These are phyloP conservation scores for Drosophila longiperda DNA, from an alignment of 2,888 invertebrate genomes.

Conservation along the genomic window DNA sequence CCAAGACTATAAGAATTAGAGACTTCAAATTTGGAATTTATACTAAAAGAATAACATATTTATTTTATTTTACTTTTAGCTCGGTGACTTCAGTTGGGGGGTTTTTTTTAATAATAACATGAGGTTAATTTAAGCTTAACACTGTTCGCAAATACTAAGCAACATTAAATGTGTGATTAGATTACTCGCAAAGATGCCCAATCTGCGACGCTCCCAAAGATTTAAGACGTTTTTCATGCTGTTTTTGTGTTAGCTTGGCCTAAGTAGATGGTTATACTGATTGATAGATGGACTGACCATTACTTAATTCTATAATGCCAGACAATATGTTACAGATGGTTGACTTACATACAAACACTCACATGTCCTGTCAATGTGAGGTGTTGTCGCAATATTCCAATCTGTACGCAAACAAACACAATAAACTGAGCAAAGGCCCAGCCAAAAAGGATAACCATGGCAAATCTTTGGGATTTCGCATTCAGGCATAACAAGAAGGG, in stretches of 20 bases:
- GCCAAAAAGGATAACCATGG: conserved; percentile 25
- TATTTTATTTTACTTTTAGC: neutral
- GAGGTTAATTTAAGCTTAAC: neutral
- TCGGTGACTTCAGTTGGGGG: neutral
- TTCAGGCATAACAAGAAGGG: conserved; percentile 34
- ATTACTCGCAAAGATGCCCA: neutral
- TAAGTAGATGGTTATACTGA: neutral
- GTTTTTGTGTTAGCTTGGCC: neutral
- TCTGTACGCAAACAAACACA: conserved; percentile 51
- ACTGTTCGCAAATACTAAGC: neutral
- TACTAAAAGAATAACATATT: neutral
- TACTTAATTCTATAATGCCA: conserved; percentile 6
- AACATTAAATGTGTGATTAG: neutral
- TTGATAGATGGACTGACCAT: conserved; percentile 14
- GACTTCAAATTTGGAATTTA: neutral
- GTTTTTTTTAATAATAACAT: neutral
- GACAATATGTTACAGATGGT: conserved; percentile 31
- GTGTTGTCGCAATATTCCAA: conserved; percentile 58
- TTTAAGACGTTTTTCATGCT: neutral
- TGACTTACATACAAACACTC: neutral
- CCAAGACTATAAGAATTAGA: neutral
- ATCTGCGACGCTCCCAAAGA: neutral
- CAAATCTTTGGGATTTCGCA: conserved; percentile 51
- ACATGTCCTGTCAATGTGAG: neutral
- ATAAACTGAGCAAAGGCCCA: conserved; percentile 34